Conservation (phyloP, 2,797 vertebrate genomes). For the Trichosurus vulpecula region DNA sequence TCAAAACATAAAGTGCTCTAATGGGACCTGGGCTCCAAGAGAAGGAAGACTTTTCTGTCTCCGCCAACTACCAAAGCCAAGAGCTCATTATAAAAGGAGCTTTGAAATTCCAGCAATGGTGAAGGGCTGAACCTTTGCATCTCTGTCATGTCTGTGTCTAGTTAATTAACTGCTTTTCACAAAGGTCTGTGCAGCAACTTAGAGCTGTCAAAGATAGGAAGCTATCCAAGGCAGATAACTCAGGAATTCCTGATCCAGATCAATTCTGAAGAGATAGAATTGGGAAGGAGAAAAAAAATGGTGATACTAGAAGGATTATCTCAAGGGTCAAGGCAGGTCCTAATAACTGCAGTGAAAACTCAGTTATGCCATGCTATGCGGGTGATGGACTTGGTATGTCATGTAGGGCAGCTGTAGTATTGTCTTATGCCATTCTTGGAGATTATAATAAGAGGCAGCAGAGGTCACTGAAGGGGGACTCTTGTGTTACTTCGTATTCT, state of each 20-base stretch:
- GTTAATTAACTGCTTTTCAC: conserved; percentile 37
- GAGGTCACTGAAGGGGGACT: background rate
- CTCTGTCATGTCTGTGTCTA: conserved; percentile 22
- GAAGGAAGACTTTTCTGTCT: conserved; percentile 8
- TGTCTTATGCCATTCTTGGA: background rate
- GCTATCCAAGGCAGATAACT: conserved; percentile 6
- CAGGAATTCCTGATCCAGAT: conserved; percentile 13
- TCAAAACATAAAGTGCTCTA: background rate
- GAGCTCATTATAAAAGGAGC: conserved; percentile 45
- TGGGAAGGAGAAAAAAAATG: conserved; percentile 10
- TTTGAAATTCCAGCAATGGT: conserved; percentile 33
- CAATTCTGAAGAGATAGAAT: conserved; percentile 4
- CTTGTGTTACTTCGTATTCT: background rate
- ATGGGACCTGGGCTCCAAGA: background rate
- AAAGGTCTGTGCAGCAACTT: conserved; percentile 13
- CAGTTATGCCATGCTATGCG: conserved; percentile 22
- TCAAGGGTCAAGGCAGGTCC: background rate
- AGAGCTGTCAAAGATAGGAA: conserved; percentile 35
- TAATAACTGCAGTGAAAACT: conserved; percentile 1
- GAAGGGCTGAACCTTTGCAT: conserved; percentile 31
- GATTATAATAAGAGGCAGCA: background rate
- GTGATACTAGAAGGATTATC: background rate
- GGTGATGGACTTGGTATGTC: background rate
- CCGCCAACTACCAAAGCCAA: conserved; percentile 1
- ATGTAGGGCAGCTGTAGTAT: background rate